Percentiles rank a stretch among this genome's conserved stretches.
Evolutionary conservation across 2,888 invertebrate genomes (phyloP).

Genomic region (Chromoteleia sp.): DNA sequence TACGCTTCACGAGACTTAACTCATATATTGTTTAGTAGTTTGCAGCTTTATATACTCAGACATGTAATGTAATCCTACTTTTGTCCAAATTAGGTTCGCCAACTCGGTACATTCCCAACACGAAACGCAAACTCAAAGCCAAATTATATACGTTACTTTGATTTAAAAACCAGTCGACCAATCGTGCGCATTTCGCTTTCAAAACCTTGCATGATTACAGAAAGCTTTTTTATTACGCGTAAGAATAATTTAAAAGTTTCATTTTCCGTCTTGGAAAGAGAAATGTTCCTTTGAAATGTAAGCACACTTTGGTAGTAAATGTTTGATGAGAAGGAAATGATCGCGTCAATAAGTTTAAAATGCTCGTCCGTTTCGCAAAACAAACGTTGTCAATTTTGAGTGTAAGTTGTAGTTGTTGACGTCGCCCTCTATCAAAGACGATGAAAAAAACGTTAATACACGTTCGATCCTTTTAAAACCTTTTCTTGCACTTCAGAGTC

Average conservation of each 20-base stretch:
- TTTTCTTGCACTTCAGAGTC: slow-evolving; percentile 11
- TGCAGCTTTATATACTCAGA: slow-evolving; percentile 29
- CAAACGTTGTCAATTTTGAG: slow-evolving; percentile 16
- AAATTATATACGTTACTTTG: slow-evolving; percentile 31
- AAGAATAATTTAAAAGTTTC: slow-evolving; percentile 10
- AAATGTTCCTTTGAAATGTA: slow-evolving; percentile 2
- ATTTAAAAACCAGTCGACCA: slow-evolving; percentile 27
- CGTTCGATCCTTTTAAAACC: slow-evolving; percentile 12
- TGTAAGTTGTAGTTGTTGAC: slow-evolving; percentile 7
- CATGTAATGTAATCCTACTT: slow-evolving; percentile 41
- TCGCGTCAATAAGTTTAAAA: slow-evolving; percentile 11
- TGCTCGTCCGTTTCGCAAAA: slow-evolving; percentile 17
- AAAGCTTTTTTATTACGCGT: neutral
- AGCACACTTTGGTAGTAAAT: neutral
- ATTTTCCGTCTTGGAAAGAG: neutral
- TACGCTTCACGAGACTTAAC: slow-evolving; percentile 1
- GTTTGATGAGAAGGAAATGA: slow-evolving; percentile 2
- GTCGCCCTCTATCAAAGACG: slow-evolving; percentile 16
- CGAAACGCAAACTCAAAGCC: slow-evolving; percentile 26
- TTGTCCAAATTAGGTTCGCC: slow-evolving; percentile 38
- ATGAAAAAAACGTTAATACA: slow-evolving; percentile 28
- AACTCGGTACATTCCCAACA: slow-evolving; percentile 26
- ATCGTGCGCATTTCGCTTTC: slow-evolving; percentile 8
- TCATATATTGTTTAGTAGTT: slow-evolving; percentile 39
- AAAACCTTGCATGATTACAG: slow-evolving; percentile 10